Conservation (phyloP, 2,888 invertebrate species). For the Cyrtodaria siliqua region DNA sequence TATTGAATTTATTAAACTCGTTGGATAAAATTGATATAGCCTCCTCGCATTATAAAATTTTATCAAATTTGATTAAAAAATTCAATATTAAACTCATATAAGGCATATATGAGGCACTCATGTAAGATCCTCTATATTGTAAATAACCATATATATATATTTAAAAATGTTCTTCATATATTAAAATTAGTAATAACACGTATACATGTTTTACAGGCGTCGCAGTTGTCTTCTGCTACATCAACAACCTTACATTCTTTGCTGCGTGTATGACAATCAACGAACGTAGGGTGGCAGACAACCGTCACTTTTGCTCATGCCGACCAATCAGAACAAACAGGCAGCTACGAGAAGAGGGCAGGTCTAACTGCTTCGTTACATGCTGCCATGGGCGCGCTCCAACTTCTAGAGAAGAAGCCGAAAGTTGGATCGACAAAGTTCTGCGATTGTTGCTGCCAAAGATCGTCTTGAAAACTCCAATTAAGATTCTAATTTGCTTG, state of each 20-base stretch:
- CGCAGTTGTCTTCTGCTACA: slow-evolving; percentile 61
- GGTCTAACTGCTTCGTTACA: slow-evolving; percentile 17
- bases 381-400: slow-evolving; percentile 46
- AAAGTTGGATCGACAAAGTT: slow-evolving; percentile 66
- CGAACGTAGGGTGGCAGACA: slow-evolving; percentile 86
- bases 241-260: slow-evolving; percentile 69
- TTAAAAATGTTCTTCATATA: no score
- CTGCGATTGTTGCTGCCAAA: slow-evolving; percentile 66
- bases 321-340: slow-evolving; percentile 23
- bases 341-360: slow-evolving; percentile 15
- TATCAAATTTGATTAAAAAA: no score
- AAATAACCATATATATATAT: no score
- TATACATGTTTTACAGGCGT: slow-evolving; percentile 43
- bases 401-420: slow-evolving; percentile 51
- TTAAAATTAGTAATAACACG: no score
- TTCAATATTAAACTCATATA: no score
- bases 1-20: no score
- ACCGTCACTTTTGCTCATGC: slow-evolving; percentile 36
- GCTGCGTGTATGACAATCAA: slow-evolving; percentile 59
- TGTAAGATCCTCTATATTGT: no score
- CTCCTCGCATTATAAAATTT: no score
- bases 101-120: no score
- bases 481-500: slow-evolving; percentile 59
- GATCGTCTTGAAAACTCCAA: slow-evolving; percentile 49
- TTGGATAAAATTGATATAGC: no score